Conservation (phyloP, 2,888 invertebrate species). For the Sinelater perroti region DNA sequence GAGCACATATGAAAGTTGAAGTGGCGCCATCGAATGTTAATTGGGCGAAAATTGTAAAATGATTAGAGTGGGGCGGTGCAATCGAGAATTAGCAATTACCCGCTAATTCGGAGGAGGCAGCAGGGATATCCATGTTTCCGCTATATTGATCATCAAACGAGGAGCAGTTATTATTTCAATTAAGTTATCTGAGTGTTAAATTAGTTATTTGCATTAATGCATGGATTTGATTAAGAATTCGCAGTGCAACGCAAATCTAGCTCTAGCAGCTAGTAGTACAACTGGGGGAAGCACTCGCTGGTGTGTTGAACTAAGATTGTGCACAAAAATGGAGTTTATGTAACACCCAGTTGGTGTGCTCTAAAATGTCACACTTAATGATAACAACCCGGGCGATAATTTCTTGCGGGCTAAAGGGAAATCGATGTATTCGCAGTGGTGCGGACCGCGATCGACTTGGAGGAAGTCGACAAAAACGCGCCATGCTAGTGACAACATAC, state of each 20-base stretch:
- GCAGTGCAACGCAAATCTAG: background rate
- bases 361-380: background rate
- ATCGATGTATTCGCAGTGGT: background rate
- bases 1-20: too few relatives aligned
- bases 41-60: too few relatives aligned
- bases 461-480: background rate
- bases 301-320: too few relatives aligned
- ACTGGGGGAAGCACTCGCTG: too few relatives aligned
- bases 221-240: background rate
- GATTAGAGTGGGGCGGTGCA: too few relatives aligned
- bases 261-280: too few relatives aligned
- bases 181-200: background rate
- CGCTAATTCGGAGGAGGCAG: background rate
- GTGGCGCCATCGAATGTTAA: too few relatives aligned
- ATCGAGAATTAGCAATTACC: background rate
- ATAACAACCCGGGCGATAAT: background rate
- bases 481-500: constrained; percentile 15
- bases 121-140: background rate
- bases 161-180: constrained; percentile 11
- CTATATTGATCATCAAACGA: background rate
- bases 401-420: background rate
- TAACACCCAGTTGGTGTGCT: background rate
- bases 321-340: too few relatives aligned
- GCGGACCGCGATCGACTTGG: background rate
- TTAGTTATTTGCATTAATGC: constrained; percentile 13